Percentiles rank a stretch among this genome's conserved stretches.
Conservation (phyloP, 2,113 vertebrate species). For the Nettapus auritus region DNA sequence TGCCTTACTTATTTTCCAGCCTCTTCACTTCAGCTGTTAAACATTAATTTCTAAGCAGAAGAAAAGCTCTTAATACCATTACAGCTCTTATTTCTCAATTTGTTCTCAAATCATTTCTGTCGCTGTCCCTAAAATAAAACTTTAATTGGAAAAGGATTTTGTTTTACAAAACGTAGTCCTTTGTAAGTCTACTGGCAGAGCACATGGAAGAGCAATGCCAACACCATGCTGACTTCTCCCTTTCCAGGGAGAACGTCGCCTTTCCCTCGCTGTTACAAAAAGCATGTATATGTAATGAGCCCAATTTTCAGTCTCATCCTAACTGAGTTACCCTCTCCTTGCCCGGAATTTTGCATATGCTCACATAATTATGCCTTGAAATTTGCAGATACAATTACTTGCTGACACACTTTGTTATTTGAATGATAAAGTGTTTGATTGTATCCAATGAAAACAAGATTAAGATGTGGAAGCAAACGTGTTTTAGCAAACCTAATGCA, state of each 20-base stretch:
- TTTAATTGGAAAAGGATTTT: conserved; percentile 9
- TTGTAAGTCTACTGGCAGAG: background rate
- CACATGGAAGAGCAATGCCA: background rate
- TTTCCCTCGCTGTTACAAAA: background rate
- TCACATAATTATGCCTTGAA: conserved; percentile 48
- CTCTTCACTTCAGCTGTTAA: conserved; percentile 2
- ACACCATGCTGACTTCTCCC: background rate
- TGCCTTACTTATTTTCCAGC: background rate
- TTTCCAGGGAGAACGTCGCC: background rate
- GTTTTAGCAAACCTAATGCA: conserved; percentile 46
- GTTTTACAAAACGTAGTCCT: background rate
- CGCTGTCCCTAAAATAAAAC: background rate
- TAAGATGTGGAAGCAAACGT: conserved; percentile 41
- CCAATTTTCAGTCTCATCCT: conserved; percentile 13
- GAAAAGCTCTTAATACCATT: background rate
- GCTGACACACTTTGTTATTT: conserved; percentile 66
- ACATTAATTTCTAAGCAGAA: conserved; percentile 8
- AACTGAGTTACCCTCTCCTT: conserved; percentile 41
- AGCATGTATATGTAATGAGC: background rate
- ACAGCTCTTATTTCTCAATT: conserved; percentile 1
- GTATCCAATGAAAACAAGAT: conserved; percentile 65
- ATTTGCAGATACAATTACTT: conserved; percentile 66
- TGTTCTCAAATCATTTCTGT: conserved; percentile 4
- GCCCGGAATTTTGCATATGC: conserved; percentile 46
- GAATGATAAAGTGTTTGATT: conserved; percentile 61